phyloP scores from a whole-genome alignment of 2,888 invertebrate species.

The Myathropa florea region DNA sequence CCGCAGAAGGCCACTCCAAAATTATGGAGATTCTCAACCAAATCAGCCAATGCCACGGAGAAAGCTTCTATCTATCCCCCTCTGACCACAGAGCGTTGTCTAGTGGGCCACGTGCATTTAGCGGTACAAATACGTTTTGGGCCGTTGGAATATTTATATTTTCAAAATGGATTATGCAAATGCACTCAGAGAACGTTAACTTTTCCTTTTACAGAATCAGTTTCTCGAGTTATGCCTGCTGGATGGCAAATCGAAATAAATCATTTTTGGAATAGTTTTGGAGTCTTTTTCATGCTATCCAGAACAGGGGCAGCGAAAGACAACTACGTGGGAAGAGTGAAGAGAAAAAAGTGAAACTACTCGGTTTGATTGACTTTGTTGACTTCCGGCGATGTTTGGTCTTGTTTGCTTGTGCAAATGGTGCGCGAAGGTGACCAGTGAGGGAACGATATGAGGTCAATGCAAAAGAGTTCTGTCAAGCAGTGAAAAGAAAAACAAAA shows the following conservation, averaged over 20 bases:
- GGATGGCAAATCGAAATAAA: conserved; percentile 15
- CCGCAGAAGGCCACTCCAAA: not conserved
- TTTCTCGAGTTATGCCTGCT: no score
- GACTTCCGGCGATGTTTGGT: conserved; percentile 20
- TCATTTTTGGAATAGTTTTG: conserved; percentile 5
- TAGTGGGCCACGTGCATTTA: conserved; percentile 3
- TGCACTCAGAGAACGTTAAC: conserved; percentile 16
- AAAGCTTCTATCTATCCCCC: conserved; percentile 9
- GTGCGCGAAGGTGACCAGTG: not conserved
- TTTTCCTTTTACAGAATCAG: conserved; percentile 40
- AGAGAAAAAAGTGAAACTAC: conserved; percentile 43
- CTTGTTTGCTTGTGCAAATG: not conserved
- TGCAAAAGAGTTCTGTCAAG: not conserved
- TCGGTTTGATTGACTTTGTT: not conserved
- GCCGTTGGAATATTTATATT: not conserved
- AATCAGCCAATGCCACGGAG: not conserved
- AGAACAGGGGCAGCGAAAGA: conserved; percentile 16
- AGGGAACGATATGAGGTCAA: conserved; percentile 4
- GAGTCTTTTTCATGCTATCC: conserved; percentile 2
- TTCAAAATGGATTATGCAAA: conserved; percentile 34
- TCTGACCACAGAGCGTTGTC: not conserved
- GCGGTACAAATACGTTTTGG: conserved; percentile 12
- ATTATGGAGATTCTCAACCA: not conserved
- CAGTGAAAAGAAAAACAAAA: not conserved
- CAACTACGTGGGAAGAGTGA: not conserved